Base-by-base conservation (phyloP, 2,888 invertebrate species). In the Adelognathus sp. region DNA sequence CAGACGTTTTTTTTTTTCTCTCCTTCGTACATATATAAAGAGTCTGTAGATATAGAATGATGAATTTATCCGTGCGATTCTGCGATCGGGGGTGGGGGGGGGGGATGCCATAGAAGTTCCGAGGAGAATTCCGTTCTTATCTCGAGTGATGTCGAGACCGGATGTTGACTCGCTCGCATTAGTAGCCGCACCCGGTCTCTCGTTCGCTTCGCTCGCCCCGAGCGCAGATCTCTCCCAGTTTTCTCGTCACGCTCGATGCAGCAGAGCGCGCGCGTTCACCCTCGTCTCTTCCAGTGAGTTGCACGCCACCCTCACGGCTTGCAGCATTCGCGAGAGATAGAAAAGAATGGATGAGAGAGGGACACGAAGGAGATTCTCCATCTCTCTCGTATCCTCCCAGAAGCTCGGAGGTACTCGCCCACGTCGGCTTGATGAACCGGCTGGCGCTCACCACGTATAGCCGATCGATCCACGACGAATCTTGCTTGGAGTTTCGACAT, bases 81-180 rank as follows among this genome's bases (percentile, higher is more conserved):
- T 24, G 7, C 46, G 46, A 11, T 11, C 46, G 24, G n/a, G 11
- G 1, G 46, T 50, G 46, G 21, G 11, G 24, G n/a, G n/a, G n/a
- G n/a, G n/a, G n/a, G n/a, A n/a, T n/a, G n/a, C 2, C 9, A 27
- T 46, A 36, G 36, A 21, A 31, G 31, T 50, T 60, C 36, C 46
- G 36, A 9, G n/a, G 24, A 58, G 58, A 58, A 69, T 72, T 56
- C 4, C 41, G 33, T 31, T 63, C 61, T 72, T 56, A 36, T 69
- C 61, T 54, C 31, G 31, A 54, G 54, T 44, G 54, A 67, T 56
- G 70, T 75, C 54, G 41, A 52, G 44, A 64, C 60, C 69, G 61
- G 52, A 75, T 75, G 69, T 75, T 75, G 75, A 75, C 70, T 75
- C 69, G 69, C 44, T 70, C 54, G 69, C 54, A 75, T 75, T 70